These are phyloP conservation scores for Oreochromis mossambicus DNA, from an alignment of 2,797 vertebrate genomes.

Conservation along the genomic window DNA sequence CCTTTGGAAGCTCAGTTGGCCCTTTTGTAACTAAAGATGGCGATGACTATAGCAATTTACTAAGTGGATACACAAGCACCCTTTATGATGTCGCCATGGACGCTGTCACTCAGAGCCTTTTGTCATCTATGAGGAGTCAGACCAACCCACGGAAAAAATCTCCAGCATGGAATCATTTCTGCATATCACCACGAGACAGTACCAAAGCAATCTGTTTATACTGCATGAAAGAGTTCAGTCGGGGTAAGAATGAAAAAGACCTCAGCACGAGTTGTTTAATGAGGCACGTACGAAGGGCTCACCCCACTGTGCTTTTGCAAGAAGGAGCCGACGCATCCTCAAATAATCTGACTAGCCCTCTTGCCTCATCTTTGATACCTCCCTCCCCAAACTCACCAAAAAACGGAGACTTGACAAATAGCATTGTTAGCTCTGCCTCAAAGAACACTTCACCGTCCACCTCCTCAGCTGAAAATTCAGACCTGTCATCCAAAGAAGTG, in stretches of 20 bases:
- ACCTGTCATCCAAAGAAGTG: constrained; percentile 84
- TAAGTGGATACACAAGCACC: constrained; percentile 92
- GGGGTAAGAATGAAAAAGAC: constrained; percentile 99
- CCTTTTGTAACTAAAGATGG: constrained; percentile 79
- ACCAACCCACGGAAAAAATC: constrained; percentile 92
- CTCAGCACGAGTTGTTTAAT: constrained; percentile 98
- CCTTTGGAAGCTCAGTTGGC: constrained; percentile 76
- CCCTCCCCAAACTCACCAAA: constrained; percentile 82
- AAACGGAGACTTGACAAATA: constrained; percentile 75
- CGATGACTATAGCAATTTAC: constrained; percentile 87
- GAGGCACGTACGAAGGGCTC: constrained; percentile 95
- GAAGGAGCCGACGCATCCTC: constrained; percentile 77
- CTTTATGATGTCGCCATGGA: constrained; percentile 98
- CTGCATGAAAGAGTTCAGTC: constrained; percentile 99
- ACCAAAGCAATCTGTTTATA: constrained; percentile 99
- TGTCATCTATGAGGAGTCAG: constrained; percentile 86
- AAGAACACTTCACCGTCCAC: constrained; percentile 82
- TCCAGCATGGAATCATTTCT: constrained; percentile 98
- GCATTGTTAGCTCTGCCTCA: constrained; percentile 63
- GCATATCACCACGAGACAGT: constrained; percentile 95
- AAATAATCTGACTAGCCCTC: constrained; percentile 63
- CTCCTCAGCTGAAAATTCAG: constrained; percentile 80
- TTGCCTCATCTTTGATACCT: constrained; percentile 74
- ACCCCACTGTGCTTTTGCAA: constrained; percentile 88
- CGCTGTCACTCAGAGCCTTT: constrained; percentile 94